Percentiles rank a stretch among this genome's conserved stretches.
phyloP scores from a whole-genome alignment of 2,888 invertebrate genomes.

The Oeneis ivallda region DNA sequence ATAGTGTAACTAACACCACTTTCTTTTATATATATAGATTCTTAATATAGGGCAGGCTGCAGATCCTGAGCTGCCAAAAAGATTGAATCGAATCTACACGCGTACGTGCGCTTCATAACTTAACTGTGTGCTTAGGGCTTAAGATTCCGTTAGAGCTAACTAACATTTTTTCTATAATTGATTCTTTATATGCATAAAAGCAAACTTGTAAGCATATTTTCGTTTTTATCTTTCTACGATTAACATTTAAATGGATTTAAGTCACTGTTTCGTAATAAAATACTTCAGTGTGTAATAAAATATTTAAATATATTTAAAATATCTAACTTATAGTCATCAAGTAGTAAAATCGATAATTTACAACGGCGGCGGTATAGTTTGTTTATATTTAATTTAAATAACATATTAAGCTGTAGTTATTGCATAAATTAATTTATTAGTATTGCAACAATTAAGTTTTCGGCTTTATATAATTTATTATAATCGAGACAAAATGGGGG shows the following conservation, averaged over 20 bases:
- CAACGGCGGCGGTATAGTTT: neutral
- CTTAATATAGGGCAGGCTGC: too few species aligned
- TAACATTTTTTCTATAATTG: neutral
- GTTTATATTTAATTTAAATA: neutral
- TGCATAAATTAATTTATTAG: too few species aligned
- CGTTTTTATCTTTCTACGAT: slow-evolving; percentile 9
- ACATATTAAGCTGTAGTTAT: neutral
- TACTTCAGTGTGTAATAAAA: neutral
- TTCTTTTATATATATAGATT: too few species aligned
- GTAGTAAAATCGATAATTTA: slow-evolving; percentile 10
- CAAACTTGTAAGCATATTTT: neutral
- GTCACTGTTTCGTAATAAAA: slow-evolving; percentile 6
- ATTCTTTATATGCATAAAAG: neutral
- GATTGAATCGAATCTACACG: too few species aligned
- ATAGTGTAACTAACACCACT: too few species aligned
- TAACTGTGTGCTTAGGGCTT: too few species aligned
- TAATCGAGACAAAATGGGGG: too few species aligned
- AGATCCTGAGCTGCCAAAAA: too few species aligned
- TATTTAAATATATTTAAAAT: slow-evolving; percentile 5
- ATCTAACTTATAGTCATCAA: neutral
- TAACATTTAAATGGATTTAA: neutral
- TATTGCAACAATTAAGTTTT: too few species aligned
- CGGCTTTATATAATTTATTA: too few species aligned
- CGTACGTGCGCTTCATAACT: too few species aligned
- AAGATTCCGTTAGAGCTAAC: neutral